These are phyloP conservation scores for Gobionotothen gibberifrons DNA, from an alignment of 2,797 vertebrate species.

Conservation along the genomic window DNA sequence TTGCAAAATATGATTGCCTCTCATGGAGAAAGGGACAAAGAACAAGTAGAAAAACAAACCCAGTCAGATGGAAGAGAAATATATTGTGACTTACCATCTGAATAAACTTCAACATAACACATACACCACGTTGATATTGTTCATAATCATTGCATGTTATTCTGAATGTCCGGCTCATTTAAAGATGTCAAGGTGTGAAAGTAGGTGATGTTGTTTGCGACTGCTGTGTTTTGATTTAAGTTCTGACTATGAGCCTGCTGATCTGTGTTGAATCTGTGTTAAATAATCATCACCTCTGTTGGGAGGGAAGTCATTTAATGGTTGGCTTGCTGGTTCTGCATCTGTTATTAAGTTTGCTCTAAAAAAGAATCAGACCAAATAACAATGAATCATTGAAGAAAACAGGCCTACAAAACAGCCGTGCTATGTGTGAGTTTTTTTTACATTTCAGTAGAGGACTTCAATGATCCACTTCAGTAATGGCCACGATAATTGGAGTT, in stretches of 20 bases:
- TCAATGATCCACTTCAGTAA: constrained; percentile 42
- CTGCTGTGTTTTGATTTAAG: constrained; percentile 30
- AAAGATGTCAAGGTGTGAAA: neutral
- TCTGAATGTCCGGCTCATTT: constrained; percentile 6
- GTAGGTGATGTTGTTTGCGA: constrained; percentile 2
- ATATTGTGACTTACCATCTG: constrained; percentile 3
- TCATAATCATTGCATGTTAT: neutral
- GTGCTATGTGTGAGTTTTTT: constrained; percentile 26
- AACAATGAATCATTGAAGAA: constrained; percentile 38
- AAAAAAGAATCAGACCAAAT: constrained; percentile 24
- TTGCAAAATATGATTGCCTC: constrained; percentile 38
- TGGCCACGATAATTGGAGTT: constrained; percentile 42
- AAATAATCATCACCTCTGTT: constrained; percentile 53
- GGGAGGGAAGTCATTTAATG: constrained; percentile 56
- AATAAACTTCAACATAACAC: neutral
- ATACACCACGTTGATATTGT: neutral
- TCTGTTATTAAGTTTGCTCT: constrained; percentile 45
- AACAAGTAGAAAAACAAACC: neutral
- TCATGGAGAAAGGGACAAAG: neutral
- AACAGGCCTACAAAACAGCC: constrained; percentile 34
- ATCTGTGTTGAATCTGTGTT: constrained; percentile 38
- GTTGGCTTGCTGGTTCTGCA: constrained; percentile 42
- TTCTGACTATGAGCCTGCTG: constrained; percentile 32
- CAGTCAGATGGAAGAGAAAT: neutral
- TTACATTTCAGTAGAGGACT: constrained; percentile 46